Evolutionary conservation across 2,888 invertebrate species (phyloP).

Genomic region (Galeruca laticollis): DNA sequence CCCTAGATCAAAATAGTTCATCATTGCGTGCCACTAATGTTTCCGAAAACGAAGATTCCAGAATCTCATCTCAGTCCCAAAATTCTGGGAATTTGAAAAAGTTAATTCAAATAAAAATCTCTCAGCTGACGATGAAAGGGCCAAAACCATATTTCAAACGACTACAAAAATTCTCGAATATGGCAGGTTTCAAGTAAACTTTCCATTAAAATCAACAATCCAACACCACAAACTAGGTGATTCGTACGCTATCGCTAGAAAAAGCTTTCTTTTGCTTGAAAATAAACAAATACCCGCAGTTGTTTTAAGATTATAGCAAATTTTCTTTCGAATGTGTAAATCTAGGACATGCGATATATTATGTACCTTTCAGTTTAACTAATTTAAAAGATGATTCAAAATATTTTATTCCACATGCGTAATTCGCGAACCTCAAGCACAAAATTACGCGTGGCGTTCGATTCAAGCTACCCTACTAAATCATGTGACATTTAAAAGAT

Average conservation of each 20-base stretch:
- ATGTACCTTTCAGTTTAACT: neutral
- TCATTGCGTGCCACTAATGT: no score
- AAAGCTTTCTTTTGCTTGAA: no score
- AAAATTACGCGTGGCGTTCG: neutral
- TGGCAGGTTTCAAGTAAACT: neutral
- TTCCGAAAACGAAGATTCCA: no score
- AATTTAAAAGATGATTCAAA: neutral
- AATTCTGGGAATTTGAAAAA: constrained; percentile 15
- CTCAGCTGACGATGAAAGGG: neutral
- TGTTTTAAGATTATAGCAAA: no score
- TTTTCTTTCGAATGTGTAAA: neutral
- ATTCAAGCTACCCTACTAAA: neutral
- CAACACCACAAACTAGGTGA: neutral
- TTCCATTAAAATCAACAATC: neutral
- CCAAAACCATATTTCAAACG: no score
- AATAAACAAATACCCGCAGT: no score
- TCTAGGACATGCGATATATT: neutral
- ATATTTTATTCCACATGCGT: neutral
- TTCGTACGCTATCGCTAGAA: no score
- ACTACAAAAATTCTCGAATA: no score
- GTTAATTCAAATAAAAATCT: neutral
- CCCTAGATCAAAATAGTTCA: no score
- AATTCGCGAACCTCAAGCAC: neutral
- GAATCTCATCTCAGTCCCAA: no score
- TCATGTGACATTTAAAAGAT: neutral